These are phyloP conservation scores for Eospalax fontanierii DNA, from an alignment of 2,797 vertebrate genomes.

Conservation along the genomic window DNA sequence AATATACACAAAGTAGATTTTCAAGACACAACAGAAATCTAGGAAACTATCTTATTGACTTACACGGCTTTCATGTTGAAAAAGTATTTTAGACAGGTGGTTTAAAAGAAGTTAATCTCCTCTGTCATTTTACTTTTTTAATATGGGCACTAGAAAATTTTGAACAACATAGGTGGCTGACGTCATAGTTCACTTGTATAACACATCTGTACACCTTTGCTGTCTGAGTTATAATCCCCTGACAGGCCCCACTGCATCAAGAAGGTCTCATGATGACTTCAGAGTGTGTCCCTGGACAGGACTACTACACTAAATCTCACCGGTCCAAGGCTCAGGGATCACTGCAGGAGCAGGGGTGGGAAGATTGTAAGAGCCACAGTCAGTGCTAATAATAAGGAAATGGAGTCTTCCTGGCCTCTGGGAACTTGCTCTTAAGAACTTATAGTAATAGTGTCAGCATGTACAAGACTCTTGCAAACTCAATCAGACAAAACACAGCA, in stretches of 20 bases:
- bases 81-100: neutral
- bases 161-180: neutral
- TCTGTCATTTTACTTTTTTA: neutral
- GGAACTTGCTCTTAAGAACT: too few species aligned
- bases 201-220: neutral
- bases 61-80: neutral
- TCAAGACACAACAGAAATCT: neutral
- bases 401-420: too few species aligned
- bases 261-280: neutral
- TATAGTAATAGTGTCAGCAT: too few species aligned
- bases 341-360: too few species aligned
- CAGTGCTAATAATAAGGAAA: too few species aligned
- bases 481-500: too few species aligned
- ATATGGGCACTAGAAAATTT: neutral
- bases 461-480: too few species aligned
- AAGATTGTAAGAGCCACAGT: too few species aligned
- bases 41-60: neutral
- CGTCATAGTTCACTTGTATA: neutral
- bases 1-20: neutral
- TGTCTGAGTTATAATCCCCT: neutral
- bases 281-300: too few species aligned
- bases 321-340: too few species aligned
- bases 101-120: neutral
- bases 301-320: too few species aligned
- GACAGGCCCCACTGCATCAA: fast-evolving